Evolutionary conservation across 2,797 vertebrate genomes (phyloP), one percentile per base, ranked within the genome.

Genomic region (Poliocrania exsul): DNA sequence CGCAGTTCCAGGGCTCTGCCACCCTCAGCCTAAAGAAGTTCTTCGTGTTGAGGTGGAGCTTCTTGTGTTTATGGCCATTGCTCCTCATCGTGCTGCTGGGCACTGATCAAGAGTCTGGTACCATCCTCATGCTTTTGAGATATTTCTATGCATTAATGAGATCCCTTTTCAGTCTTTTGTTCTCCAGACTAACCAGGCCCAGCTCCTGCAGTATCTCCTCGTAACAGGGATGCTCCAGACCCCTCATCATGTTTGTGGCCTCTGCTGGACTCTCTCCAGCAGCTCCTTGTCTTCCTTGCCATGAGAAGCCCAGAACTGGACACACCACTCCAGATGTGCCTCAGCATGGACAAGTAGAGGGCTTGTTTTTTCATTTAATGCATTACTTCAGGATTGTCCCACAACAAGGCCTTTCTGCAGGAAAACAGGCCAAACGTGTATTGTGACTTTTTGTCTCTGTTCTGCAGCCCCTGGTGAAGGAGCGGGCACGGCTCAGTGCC

Each of bases 11-110:
- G 4, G 5, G 62, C 62, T 29, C n/a, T 51, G 51, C 24, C 33
- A 0, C 5, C 24, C 69, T 6, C 2, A 1, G 1, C 1, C 29
- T 1, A 20, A 29, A 11, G 1, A 10, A 40, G 5, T 1, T 46
- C 69, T 13, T 40, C 14, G 0, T 3, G 20, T 4, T 7, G 11
- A 25, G 11, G 44, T 15, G 29, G 21, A 40, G 21, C 9, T 38
- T 3, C 2, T 0, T 29, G 38, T 19, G 54, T 4, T 35, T 2
- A 3, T 35, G 12, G 20, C 5, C 6, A 1, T 16, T 16, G 54
- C 19, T 73, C 14, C 46, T 47, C 33, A 1, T 40, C 9, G 29
- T 53, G 1, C 6, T 6, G 14, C 47, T 23, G 77, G 33, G 33
- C 61, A 24, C 4, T 25, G 2, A 53, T 26, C 33, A 13, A 18